Conservation (phyloP, 2,113 vertebrate species). For the Proteles cristata region DNA sequence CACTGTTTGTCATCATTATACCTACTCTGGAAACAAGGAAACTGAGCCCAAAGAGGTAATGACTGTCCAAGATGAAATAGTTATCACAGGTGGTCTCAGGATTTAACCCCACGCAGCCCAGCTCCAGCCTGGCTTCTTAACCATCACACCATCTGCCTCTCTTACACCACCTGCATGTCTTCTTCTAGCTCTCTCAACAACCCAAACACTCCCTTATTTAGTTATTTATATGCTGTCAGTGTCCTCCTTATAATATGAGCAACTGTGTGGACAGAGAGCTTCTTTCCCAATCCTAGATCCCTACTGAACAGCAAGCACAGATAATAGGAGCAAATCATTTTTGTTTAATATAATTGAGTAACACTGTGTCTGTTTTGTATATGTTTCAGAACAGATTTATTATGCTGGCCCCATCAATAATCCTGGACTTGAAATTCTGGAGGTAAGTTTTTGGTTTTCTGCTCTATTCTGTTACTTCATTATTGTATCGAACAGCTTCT, state of each 20-base stretch:
- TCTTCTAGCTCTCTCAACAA: neutral
- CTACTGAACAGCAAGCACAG: neutral
- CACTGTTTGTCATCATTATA: neutral
- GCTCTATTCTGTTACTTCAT: neutral
- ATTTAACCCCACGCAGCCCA: neutral
- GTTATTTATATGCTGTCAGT: neutral
- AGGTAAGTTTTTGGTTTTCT: constrained; percentile 78
- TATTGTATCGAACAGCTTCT: neutral
- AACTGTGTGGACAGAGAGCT: neutral
- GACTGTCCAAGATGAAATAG: no score
- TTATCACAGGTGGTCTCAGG: neutral
- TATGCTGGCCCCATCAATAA: constrained; percentile 83
- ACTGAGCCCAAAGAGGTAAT: neutral
- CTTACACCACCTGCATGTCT: neutral
- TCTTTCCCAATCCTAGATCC: neutral
- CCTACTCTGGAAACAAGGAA: neutral
- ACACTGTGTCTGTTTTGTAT: neutral
- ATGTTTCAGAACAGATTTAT: constrained; percentile 85
- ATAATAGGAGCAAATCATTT: neutral
- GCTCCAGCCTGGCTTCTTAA: neutral
- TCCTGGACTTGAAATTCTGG: constrained; percentile 75
- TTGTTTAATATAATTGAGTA: neutral
- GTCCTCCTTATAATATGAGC: neutral
- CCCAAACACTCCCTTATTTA: neutral
- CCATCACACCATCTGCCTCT: neutral